Percentiles rank a stretch among this genome's conserved stretches.
These are phyloP conservation scores for Poeciliopsis prolifica DNA, from an alignment of 2,113 vertebrate genomes.

Conservation along the genomic window DNA sequence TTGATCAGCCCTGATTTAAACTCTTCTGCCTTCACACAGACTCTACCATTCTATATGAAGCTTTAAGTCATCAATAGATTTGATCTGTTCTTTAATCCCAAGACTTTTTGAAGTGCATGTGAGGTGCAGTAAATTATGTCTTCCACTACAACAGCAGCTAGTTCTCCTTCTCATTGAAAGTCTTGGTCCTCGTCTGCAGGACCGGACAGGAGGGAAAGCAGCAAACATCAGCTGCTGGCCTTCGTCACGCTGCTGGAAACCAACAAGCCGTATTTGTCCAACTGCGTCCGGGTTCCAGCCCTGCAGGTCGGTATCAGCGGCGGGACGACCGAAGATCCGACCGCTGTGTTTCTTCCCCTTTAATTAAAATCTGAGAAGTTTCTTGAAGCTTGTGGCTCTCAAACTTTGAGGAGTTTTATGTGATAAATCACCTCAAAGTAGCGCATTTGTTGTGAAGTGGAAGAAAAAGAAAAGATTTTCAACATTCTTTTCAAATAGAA, in stretches of 20 bases:
- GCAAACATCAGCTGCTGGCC: slow-evolving; percentile 86
- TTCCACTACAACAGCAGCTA: background rate
- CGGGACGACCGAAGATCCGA: background rate
- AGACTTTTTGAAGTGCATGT: background rate
- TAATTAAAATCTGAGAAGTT: background rate
- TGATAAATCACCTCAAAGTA: background rate
- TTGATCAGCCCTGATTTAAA: background rate
- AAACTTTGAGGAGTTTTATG: background rate
- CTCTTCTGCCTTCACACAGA: background rate
- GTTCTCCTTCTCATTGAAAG: background rate
- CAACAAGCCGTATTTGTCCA: slow-evolving; percentile 90
- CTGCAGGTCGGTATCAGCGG: slow-evolving; percentile 80
- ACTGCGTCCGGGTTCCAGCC: slow-evolving; percentile 85
- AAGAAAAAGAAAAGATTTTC: background rate
- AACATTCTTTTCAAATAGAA: no score
- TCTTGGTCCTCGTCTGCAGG: slow-evolving; percentile 23
- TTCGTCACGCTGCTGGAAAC: slow-evolving; percentile 94
- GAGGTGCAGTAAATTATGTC: background rate
- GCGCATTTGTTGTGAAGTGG: background rate
- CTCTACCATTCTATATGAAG: background rate
- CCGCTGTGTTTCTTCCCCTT: background rate
- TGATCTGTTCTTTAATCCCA: background rate
- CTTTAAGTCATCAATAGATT: background rate
- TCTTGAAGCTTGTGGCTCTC: background rate
- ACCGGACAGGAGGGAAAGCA: slow-evolving; percentile 74